These are phyloP conservation scores for Drosophila prolongata DNA, from an alignment of 2,888 invertebrate genomes.

Conservation along the genomic window DNA sequence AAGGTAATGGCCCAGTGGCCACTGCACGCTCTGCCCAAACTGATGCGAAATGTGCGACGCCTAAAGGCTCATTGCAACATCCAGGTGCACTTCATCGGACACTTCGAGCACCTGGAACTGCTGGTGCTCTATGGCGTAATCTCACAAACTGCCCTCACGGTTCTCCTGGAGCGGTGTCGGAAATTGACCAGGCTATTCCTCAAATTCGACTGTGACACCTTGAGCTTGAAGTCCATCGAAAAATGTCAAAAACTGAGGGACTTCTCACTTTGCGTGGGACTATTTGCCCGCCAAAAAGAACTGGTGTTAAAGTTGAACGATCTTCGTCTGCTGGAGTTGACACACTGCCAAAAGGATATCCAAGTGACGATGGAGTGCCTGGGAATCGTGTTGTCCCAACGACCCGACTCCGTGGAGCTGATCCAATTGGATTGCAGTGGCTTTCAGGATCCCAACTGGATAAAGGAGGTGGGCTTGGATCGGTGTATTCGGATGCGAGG, in stretches of 20 bases:
- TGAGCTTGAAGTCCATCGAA: not conserved
- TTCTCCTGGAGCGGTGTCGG: not conserved
- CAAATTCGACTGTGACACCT: not conserved
- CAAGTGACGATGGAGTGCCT: not conserved
- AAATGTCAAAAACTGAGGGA: not conserved
- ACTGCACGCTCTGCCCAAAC: constrained; percentile 1
- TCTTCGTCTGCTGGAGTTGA: constrained; percentile 2
- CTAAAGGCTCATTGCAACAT: not conserved
- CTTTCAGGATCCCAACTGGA: not conserved
- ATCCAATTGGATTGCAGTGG: not conserved
- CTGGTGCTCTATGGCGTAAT: not conserved
- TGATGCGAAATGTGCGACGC: not conserved
- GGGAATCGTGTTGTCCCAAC: not conserved
- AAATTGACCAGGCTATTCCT: not conserved
- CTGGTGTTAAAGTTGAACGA: not conserved
- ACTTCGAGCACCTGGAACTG: not conserved
- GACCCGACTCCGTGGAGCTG: not conserved
- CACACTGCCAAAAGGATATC: not conserved
- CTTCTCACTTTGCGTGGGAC: not conserved
- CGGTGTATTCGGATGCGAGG: not conserved
- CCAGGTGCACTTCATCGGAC: constrained; percentile 4
- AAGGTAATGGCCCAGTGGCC: constrained; percentile 3
- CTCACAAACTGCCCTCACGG: not conserved
- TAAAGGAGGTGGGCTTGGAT: not conserved
- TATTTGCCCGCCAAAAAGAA: not conserved